Evolutionary conservation across 2,797 vertebrate species (phyloP).

Genomic region (Perodicticus potto): DNA sequence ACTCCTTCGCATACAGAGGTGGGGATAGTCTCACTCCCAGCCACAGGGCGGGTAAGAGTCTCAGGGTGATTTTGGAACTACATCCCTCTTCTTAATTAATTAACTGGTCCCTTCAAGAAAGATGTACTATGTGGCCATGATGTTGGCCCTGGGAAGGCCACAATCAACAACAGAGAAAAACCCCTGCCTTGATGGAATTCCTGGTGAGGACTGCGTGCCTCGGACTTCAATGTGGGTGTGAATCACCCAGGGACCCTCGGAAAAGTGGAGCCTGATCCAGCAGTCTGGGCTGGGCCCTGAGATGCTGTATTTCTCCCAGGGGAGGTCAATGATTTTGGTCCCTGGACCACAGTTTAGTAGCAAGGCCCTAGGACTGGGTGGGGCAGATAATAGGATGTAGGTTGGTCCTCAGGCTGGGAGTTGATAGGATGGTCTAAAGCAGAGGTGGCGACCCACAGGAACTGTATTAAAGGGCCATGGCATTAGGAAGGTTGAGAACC

Average conservation of each 20-base stretch:
- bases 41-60: background rate
- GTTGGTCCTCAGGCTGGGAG: background rate
- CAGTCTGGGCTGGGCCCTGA: background rate
- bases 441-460: no score
- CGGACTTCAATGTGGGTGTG: fast-evolving
- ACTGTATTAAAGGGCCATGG: no score
- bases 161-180: background rate
- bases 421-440: background rate
- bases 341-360: background rate
- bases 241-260: background rate
- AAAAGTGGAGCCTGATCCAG: background rate
- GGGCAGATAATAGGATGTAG: background rate
- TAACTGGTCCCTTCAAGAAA: slow-evolving; percentile 18
- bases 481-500: no score
- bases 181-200: background rate
- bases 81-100: background rate
- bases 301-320: background rate
- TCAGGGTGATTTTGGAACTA: slow-evolving; percentile 15
- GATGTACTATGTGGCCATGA: background rate
- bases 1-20: fast-evolving
- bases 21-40: background rate
- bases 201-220: background rate
- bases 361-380: background rate
- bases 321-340: background rate
- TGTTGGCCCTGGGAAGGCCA: background rate